These are phyloP conservation scores for Trachelus iudaicus DNA, from an alignment of 2,888 invertebrate genomes.

Conservation along the genomic window DNA sequence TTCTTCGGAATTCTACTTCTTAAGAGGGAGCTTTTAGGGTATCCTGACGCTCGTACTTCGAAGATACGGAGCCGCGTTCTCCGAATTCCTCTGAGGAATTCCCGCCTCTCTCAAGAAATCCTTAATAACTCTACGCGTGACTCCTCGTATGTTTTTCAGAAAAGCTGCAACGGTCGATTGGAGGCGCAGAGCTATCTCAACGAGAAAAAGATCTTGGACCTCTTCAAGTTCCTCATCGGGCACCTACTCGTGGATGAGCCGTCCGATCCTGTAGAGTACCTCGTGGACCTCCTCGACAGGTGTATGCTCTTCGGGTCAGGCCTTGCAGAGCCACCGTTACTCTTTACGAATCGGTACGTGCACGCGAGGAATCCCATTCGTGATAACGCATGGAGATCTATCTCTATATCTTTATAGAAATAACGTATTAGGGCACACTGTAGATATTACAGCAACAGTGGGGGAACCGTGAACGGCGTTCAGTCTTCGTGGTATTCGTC, in stretches of 20 bases:
- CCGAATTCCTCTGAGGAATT: background rate
- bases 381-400: no score
- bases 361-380: no score
- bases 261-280: conserved; percentile 64
- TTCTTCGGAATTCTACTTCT: background rate
- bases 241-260: conserved; percentile 64
- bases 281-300: conserved; percentile 63
- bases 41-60: no score
- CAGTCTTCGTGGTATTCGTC: no score
- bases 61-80: background rate
- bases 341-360: conserved; percentile 54
- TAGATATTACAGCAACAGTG: no score
- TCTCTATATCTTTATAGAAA: no score
- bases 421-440: no score
- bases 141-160: conserved; percentile 20
- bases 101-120: background rate
- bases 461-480: no score
- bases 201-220: conserved; percentile 63
- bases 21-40: no score
- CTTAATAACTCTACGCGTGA: background rate
- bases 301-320: conserved; percentile 66
- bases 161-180: conserved; percentile 48
- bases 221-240: conserved; percentile 66
- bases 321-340: conserved; percentile 63
- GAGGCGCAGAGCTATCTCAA: conserved; percentile 62